Evolutionary conservation across 2,888 invertebrate genomes (phyloP).

Genomic region (Eupithecia insigniata): DNA sequence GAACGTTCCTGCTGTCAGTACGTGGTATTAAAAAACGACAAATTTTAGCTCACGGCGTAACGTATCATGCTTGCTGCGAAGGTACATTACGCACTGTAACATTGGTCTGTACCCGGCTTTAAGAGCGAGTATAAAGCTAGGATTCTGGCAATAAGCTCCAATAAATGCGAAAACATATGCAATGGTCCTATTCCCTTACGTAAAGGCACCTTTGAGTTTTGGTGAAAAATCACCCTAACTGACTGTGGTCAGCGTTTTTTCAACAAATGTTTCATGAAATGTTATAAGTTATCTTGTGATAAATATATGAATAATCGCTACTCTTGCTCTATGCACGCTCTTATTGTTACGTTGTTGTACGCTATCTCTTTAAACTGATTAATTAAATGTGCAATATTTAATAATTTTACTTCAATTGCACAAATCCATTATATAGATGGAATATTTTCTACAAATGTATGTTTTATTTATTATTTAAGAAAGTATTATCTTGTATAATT

Average conservation of each 20-base stretch:
- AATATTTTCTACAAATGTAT: neutral
- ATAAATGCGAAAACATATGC: neutral
- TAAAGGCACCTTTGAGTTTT: neutral
- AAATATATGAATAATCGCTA: neutral
- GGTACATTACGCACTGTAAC: neutral
- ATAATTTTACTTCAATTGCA: neutral
- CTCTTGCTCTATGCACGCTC: neutral
- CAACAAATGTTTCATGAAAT: neutral
- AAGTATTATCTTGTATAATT: conserved; percentile 3
- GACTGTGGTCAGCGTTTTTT: neutral
- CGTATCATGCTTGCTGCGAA: neutral
- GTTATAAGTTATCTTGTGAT: neutral
- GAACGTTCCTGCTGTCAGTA: neutral
- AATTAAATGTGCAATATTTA: conserved; percentile 1
- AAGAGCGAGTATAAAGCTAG: neutral
- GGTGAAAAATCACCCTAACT: neutral
- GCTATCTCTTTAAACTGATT: neutral
- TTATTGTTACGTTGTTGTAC: too few species aligned
- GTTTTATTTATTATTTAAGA: neutral
- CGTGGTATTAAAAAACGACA: too few species aligned
- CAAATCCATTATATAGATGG: neutral
- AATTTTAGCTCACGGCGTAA: too few species aligned
- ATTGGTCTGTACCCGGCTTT: neutral
- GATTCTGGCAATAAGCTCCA: neutral
- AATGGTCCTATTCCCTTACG: neutral